Conservation (phyloP, 2,888 invertebrate species). For the Agrochola lychnidis region DNA sequence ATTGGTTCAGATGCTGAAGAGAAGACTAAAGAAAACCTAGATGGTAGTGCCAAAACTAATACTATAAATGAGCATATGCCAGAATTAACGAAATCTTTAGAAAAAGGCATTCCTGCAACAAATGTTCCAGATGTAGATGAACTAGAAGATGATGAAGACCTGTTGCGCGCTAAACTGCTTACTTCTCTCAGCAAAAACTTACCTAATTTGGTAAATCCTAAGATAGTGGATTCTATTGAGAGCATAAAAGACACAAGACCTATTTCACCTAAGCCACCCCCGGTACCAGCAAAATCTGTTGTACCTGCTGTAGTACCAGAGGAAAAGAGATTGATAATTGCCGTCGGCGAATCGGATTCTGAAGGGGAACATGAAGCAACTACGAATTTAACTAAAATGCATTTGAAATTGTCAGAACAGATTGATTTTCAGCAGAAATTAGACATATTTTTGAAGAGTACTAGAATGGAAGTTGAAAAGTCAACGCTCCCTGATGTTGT, state of each 20-base stretch:
- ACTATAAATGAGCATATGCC: constrained; percentile 33
- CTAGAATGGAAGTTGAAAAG: constrained; percentile 85
- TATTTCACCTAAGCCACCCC: constrained; percentile 52
- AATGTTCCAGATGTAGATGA: constrained; percentile 77
- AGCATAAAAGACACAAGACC: constrained; percentile 59
- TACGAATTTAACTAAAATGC: constrained; percentile 89
- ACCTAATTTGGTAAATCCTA: constrained; percentile 80
- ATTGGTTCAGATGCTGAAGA: constrained; percentile 87
- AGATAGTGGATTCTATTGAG: constrained; percentile 69
- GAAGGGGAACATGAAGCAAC: constrained; percentile 89
- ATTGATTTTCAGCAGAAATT: constrained; percentile 86
- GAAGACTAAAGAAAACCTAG: constrained; percentile 75
- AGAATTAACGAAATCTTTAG: constrained; percentile 31
- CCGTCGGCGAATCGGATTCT: constrained; percentile 86
- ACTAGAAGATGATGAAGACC: constrained; percentile 91
- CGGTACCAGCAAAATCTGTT: constrained; percentile 43
- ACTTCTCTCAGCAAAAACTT: constrained; percentile 91
- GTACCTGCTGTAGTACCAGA: constrained; percentile 68
- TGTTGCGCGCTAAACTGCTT: constrained; percentile 90
- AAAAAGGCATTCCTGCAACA: constrained; percentile 51
- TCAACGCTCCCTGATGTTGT: constrained; percentile 78
- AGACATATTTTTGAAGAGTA: constrained; percentile 85
- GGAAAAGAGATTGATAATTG: constrained; percentile 86
- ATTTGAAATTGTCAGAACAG: constrained; percentile 85
- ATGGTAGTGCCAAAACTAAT: constrained; percentile 57